Evolutionary conservation across 2,113 vertebrate species (phyloP).

Genomic region (Indicator maculatus): DNA sequence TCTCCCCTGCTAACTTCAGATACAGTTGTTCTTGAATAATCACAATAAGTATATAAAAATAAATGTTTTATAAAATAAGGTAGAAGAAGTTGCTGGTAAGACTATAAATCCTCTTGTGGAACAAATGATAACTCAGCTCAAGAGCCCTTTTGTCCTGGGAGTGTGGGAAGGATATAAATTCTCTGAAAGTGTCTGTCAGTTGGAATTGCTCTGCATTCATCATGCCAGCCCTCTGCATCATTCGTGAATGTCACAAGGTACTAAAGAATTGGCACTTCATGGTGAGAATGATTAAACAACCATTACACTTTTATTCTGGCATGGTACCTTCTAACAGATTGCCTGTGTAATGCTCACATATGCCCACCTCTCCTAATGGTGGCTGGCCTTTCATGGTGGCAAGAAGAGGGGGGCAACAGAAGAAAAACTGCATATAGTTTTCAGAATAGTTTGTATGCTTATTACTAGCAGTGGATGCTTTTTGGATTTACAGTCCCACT

Average conservation of each 20-base stretch:
- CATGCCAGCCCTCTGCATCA: conserved; percentile 74
- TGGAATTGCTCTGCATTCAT: conserved; percentile 75
- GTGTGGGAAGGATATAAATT: conserved; percentile 72
- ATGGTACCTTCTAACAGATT: conserved; percentile 47
- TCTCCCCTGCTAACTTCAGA: conserved; percentile 45
- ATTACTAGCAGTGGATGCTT: neutral
- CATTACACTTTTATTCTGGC: conserved; percentile 56
- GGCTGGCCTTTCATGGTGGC: neutral
- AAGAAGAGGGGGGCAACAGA: neutral
- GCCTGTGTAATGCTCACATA: neutral
- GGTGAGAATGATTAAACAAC: conserved; percentile 75
- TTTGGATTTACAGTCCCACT: neutral
- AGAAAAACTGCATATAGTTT: neutral
- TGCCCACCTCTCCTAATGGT: neutral
- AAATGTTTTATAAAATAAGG: conserved; percentile 69
- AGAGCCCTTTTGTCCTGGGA: conserved; percentile 73
- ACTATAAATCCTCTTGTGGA: conserved; percentile 77
- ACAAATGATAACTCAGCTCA: conserved; percentile 75
- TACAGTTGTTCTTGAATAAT: conserved; percentile 74
- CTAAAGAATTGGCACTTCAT: conserved; percentile 77
- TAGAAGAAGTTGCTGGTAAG: conserved; percentile 72
- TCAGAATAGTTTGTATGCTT: neutral
- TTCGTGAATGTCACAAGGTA: conserved; percentile 79
- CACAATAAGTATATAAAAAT: conserved; percentile 76
- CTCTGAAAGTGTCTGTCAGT: conserved; percentile 71